Conservation (phyloP, 2,113 vertebrate genomes). For the Ia io region DNA sequence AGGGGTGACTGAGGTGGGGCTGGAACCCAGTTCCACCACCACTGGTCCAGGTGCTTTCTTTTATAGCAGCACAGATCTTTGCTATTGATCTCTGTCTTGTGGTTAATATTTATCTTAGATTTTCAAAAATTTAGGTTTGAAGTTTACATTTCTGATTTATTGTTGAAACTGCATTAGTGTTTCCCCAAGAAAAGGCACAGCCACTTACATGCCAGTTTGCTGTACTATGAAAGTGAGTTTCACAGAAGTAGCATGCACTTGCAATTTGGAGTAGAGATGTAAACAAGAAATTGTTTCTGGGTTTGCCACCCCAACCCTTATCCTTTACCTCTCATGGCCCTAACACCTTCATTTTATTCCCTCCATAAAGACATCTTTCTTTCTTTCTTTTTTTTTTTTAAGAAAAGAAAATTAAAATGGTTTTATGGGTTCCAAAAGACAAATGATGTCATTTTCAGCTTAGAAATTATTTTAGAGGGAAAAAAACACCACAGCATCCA, state of each 20-base stretch:
- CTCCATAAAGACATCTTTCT: background rate
- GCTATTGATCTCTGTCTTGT: background rate
- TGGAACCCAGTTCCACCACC: background rate
- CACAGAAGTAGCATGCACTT: background rate
- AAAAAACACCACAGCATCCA: too few species aligned
- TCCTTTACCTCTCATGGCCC: background rate
- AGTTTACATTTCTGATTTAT: background rate
- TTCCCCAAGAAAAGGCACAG: background rate
- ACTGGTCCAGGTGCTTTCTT: background rate
- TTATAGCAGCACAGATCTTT: background rate
- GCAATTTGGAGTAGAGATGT: background rate
- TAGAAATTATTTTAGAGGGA: background rate
- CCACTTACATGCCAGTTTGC: background rate
- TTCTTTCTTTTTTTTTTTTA: too few species aligned
- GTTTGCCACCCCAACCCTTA: background rate
- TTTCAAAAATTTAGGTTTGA: background rate
- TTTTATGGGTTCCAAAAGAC: background rate
- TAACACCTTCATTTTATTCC: background rate
- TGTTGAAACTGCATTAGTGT: background rate
- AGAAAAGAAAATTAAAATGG: background rate
- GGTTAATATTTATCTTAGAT: background rate
- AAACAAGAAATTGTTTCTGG: background rate
- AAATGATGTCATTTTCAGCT: background rate
- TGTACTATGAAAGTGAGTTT: conserved; percentile 4
- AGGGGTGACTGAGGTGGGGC: background rate